Conservation (phyloP, 92 coral and sea anemone species). For the Heteractis magnifica region DNA sequence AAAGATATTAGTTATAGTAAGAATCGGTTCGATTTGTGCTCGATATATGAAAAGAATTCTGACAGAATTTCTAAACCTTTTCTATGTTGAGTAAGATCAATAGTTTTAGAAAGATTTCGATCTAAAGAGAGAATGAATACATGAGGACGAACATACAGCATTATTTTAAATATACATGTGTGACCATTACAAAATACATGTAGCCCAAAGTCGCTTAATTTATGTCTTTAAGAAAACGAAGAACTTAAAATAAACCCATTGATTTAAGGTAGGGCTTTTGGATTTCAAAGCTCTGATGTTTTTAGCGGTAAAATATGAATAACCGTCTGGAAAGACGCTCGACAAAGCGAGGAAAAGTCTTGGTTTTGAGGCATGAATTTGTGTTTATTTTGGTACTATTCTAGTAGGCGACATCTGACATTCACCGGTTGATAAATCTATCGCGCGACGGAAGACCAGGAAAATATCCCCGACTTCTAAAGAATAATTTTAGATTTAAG, state of each 20-base stretch:
- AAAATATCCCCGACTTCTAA: neutral
- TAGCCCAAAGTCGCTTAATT: slow-evolving; percentile 14
- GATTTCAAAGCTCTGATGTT: neutral
- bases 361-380: slow-evolving; percentile 11
- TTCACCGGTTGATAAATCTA: slow-evolving; percentile 22
- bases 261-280: neutral
- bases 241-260: neutral
- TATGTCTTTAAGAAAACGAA: slow-evolving; percentile 1
- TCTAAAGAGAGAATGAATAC: slow-evolving; percentile 12
- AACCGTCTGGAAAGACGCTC: neutral
- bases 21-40: neutral
- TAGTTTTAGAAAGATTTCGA: slow-evolving; percentile 15
- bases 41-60: slow-evolving; percentile 2
- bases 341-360: neutral
- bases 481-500: slow-evolving; percentile 8
- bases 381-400: slow-evolving; percentile 14
- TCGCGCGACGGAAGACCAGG: neutral
- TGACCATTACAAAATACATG: slow-evolving; percentile 11
- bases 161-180: slow-evolving; percentile 13
- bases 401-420: neutral
- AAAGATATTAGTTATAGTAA: slow-evolving; percentile 15
- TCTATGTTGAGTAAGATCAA: slow-evolving; percentile 16
- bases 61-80: slow-evolving; percentile 10
- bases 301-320: neutral
- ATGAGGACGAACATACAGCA: neutral